Conservation (phyloP, 2,797 vertebrate species). For the Oreochromis mossambicus region DNA sequence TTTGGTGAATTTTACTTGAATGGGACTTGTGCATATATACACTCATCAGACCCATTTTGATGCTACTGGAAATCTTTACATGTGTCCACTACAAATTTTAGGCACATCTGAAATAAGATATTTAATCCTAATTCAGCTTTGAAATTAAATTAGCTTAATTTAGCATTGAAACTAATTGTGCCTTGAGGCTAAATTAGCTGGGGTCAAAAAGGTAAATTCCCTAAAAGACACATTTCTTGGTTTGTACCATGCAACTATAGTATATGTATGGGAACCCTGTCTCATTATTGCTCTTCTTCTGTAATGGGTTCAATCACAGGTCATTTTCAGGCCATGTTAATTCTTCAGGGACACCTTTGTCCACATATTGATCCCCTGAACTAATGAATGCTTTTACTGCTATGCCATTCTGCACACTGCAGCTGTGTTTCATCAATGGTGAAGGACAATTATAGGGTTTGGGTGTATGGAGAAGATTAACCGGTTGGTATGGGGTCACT, state of each 20-base stretch:
- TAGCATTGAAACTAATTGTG: not conserved
- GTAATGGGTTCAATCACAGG: conserved; percentile 12
- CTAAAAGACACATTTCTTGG: not conserved
- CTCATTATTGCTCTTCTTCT: not conserved
- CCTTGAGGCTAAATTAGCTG: not conserved
- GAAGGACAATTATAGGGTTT: not conserved
- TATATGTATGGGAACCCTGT: not conserved
- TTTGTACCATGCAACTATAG: not conserved
- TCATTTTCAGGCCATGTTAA: conserved; percentile 2
- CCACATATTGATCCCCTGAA: conserved; percentile 22
- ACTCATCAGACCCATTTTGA: not conserved
- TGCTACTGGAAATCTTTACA: not conserved
- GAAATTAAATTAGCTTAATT: not conserved
- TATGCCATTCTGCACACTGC: not conserved
- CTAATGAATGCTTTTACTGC: not conserved
- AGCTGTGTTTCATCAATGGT: not conserved
- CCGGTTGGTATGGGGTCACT: not conserved
- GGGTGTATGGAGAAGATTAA: not conserved
- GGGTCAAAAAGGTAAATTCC: not conserved
- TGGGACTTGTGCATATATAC: not conserved
- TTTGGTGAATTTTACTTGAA: not conserved
- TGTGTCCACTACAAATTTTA: not conserved
- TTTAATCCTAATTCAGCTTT: not conserved
- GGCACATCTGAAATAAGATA: not conserved
- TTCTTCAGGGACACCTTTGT: conserved; percentile 21